These are phyloP conservation scores for Dipus sagitta DNA, from an alignment of 2,797 vertebrate genomes.

Conservation along the genomic window DNA sequence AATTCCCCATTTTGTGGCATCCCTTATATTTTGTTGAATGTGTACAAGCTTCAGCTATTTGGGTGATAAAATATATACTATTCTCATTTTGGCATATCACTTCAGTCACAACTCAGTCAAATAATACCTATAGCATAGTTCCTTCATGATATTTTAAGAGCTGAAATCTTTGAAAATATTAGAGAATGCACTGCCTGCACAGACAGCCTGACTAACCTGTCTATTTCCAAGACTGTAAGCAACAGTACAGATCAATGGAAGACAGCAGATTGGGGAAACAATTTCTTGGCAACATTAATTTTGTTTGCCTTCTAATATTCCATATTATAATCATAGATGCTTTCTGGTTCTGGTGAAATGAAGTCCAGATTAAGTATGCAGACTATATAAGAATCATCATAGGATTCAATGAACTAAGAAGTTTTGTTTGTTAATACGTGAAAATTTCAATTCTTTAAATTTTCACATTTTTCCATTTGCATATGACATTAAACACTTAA, in stretches of 20 bases:
- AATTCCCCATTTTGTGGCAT: neutral
- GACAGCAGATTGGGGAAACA: neutral
- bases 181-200: neutral
- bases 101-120: neutral
- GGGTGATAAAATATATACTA: neutral
- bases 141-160: constrained; percentile 15
- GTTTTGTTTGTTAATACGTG: neutral
- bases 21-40: neutral
- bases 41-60: neutral
- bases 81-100: neutral
- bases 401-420: neutral
- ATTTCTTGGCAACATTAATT: constrained; percentile 56
- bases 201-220: neutral
- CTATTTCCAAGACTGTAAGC: neutral
- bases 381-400: neutral
- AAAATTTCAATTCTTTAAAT: constrained; percentile 9
- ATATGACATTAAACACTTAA: constrained; percentile 31
- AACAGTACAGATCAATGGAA: constrained; percentile 21
- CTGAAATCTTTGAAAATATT: neutral
- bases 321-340: neutral
- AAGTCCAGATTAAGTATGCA: neutral
- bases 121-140: neutral
- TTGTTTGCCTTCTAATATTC: constrained; percentile 43
- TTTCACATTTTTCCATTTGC: constrained; percentile 36
- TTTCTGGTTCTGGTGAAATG: constrained; percentile 20